These are phyloP conservation scores for Poeciliopsis turneri DNA, from an alignment of 2,797 vertebrate genomes.

Conservation along the genomic window DNA sequence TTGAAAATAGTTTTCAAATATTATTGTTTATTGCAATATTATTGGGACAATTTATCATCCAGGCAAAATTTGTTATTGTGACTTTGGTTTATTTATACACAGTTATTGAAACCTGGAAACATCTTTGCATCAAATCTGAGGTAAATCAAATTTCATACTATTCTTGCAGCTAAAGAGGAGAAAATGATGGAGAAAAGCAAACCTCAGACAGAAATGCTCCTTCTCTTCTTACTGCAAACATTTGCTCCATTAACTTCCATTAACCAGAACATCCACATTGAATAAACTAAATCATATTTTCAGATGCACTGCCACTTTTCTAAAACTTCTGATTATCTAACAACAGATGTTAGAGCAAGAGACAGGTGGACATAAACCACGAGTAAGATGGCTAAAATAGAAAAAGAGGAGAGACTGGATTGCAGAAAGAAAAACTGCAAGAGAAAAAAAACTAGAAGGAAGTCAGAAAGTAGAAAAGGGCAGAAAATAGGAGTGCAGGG, in stretches of 20 bases:
- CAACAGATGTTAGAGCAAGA: background rate
- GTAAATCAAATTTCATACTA: background rate
- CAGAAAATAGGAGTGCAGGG: constrained; percentile 52
- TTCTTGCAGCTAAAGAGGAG: no score
- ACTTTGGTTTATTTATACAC: background rate
- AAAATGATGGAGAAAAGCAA: background rate
- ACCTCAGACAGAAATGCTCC: background rate
- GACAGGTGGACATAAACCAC: background rate
- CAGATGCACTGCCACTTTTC: background rate
- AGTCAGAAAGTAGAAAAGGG: constrained; percentile 27
- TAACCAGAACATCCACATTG: background rate
- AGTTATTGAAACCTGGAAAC: background rate
- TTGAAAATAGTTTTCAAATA: no score
- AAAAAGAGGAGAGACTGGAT: constrained; percentile 12
- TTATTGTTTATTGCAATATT: no score
- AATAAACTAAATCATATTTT: constrained; percentile 39
- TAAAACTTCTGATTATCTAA: background rate
- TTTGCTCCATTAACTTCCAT: background rate
- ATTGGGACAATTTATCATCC: no score
- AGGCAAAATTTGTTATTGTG: no score
- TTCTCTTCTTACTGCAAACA: background rate
- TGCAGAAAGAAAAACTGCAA: constrained; percentile 19
- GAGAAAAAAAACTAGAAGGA: constrained; percentile 27
- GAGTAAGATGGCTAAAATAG: background rate
- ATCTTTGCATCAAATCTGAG: background rate